Conservation (phyloP, 2,113 vertebrate genomes). For the Cynopterus brachyotis region DNA sequence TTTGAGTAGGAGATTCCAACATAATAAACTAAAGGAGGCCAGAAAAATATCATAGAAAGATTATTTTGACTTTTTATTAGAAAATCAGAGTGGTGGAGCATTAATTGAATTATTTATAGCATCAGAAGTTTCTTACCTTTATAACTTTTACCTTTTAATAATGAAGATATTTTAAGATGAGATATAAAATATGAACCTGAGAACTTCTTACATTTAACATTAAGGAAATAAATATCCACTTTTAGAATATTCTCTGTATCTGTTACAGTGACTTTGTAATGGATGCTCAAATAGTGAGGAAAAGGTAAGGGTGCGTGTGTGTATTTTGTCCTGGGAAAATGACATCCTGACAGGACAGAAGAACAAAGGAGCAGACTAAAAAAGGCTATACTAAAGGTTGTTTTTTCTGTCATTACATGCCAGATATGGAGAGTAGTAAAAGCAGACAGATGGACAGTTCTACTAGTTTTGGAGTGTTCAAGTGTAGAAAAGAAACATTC, state of each 20-base stretch:
- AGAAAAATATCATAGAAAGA: neutral
- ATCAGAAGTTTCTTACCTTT: neutral
- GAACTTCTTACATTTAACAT: neutral
- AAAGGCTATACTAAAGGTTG: constrained; percentile 63
- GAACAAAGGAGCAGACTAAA: constrained; percentile 77
- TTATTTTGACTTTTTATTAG: neutral
- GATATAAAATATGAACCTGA: neutral
- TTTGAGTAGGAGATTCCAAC: neutral
- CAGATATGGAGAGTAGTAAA: constrained; percentile 72
- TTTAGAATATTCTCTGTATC: constrained; percentile 3
- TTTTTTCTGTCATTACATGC: constrained; percentile 64
- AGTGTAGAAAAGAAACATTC: constrained; percentile 67
- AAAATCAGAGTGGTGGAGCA: neutral
- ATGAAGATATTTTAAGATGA: constrained; percentile 56
- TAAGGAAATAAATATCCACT: neutral
- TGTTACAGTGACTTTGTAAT: constrained; percentile 55
- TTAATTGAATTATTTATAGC: neutral
- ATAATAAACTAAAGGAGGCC: neutral
- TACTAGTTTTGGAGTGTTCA: constrained; percentile 63
- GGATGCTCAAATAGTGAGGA: neutral
- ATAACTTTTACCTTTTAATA: constrained; percentile 9
- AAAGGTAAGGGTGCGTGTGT: neutral
- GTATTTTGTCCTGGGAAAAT: constrained; percentile 60
- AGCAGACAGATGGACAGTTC: constrained; percentile 59
- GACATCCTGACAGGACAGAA: constrained; percentile 68